These are phyloP conservation scores for Furcula furcula DNA, from an alignment of 2,888 invertebrate genomes.

Conservation along the genomic window DNA sequence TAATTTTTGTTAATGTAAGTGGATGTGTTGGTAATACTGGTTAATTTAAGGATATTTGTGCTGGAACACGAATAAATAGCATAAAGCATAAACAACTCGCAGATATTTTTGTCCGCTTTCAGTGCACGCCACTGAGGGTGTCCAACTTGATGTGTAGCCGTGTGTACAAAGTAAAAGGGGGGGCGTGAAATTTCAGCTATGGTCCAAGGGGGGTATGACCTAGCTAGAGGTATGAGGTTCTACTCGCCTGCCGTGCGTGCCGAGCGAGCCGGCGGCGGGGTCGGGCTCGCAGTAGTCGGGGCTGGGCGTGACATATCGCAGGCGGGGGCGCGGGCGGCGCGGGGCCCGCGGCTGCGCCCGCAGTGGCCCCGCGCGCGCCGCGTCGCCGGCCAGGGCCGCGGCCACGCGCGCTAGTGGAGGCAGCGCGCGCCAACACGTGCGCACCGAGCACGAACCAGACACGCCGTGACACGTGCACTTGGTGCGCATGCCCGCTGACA, in stretches of 20 bases:
- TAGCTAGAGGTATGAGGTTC: too few species aligned
- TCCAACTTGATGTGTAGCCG: too few species aligned
- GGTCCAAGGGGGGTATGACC: too few species aligned
- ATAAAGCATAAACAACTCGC: too few species aligned
- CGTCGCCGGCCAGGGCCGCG: constrained; percentile 67
- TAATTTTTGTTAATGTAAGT: too few species aligned
- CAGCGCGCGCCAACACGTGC: constrained; percentile 90
- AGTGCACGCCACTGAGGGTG: too few species aligned
- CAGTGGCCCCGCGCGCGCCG: constrained; percentile 66
- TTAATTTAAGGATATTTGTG: too few species aligned
- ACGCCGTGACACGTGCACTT: constrained; percentile 93
- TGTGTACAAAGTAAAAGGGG: too few species aligned
- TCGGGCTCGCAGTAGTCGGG: constrained; percentile 92
- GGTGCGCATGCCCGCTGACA: constrained; percentile 75
- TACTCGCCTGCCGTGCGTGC: constrained; percentile 87
- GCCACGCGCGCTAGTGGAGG: constrained; percentile 84
- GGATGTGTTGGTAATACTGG: too few species aligned
- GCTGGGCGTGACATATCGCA: constrained; percentile 89
- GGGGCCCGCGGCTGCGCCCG: constrained; percentile 54
- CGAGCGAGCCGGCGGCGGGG: constrained; percentile 86
- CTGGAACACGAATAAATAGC: too few species aligned
- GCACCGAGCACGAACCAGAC: constrained; percentile 90
- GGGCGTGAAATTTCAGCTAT: too few species aligned
- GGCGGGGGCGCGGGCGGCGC: constrained; percentile 77
- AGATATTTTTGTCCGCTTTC: too few species aligned